Evolutionary conservation across 2,113 vertebrate species (phyloP), one percentile per base, ranked within the genome.

Genomic region (Butastur rufipennis): DNA sequence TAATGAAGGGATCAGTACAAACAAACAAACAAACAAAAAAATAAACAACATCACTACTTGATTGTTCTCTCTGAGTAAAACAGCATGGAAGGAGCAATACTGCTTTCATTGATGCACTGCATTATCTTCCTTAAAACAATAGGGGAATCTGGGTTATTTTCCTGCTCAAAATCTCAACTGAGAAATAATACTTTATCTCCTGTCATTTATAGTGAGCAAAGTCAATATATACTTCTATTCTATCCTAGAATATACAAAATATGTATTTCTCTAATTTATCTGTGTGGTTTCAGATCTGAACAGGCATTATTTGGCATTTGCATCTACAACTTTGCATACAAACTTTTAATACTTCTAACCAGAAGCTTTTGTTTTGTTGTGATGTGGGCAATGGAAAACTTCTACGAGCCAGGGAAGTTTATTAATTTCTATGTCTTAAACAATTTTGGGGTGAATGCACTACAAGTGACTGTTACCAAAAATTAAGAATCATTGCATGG

Each of bases 301-400:
- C 11, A 43, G 8, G 0, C 23, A 42, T 47, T n/a, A 56, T 68
- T 91, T 58, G 0, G 0, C 8, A 65, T 45, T 45, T 7, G 5
- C 20, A 63, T 50, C 7, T 53, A 16, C 11, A 59, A 16, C 3
- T 80, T 63, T 22, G 10, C 20, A 29, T 82, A 29, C 0, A 7
- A 9, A 42, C 4, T 91, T 65, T 47, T 62, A 61, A 61, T 50
- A 34, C 5, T 81, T 90, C 31, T 73, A 20, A 31, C 20, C 36
- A 75, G n/a, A 80, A 86, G 3, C 1, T 77, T 74, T 43, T 91
- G 7, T 38, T 84, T 73, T 23, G 2, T 53, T 67, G 16, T 58
- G 17, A 59, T 59, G 22, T 16, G 11, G 32, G 4, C 6, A 67
- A 42, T 10, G 8, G 17, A 63, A 88, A 81, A 63, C 10, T 55